Percentiles rank a stretch among this genome's conserved stretches.
Conservation (phyloP, 2,797 vertebrate species). For the Premnoplex brunnescens region DNA sequence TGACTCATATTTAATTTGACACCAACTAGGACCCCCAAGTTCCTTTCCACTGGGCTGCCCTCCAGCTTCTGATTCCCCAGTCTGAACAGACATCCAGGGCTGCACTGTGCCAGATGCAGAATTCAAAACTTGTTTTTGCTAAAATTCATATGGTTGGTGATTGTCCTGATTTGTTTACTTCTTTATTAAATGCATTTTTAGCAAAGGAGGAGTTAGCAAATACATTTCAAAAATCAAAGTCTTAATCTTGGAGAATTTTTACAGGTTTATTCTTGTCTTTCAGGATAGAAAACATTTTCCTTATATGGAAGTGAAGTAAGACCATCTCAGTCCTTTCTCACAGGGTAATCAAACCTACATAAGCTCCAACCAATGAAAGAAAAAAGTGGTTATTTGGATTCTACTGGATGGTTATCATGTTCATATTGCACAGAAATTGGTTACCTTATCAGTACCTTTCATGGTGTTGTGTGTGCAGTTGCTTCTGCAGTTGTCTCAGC, state of each 20-base stretch:
- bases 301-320: background rate
- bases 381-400: background rate
- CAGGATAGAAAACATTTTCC: background rate
- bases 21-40: fast-evolving
- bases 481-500: background rate
- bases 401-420: background rate
- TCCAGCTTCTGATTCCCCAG: background rate
- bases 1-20: fast-evolving
- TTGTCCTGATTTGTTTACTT: background rate
- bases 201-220: background rate
- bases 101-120: background rate
- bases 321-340: background rate
- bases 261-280: background rate
- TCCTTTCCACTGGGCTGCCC: background rate
- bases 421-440: background rate
- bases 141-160: background rate
- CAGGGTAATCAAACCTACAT: background rate
- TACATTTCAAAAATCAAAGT: background rate
- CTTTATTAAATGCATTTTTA: background rate
- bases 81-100: background rate
- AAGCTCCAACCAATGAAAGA: background rate
- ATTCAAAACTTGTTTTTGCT: background rate
- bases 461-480: background rate
- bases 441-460: background rate
- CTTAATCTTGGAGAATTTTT: background rate